Evolutionary conservation across 2,888 invertebrate genomes (phyloP).

Genomic region (Amphipyra berbera): DNA sequence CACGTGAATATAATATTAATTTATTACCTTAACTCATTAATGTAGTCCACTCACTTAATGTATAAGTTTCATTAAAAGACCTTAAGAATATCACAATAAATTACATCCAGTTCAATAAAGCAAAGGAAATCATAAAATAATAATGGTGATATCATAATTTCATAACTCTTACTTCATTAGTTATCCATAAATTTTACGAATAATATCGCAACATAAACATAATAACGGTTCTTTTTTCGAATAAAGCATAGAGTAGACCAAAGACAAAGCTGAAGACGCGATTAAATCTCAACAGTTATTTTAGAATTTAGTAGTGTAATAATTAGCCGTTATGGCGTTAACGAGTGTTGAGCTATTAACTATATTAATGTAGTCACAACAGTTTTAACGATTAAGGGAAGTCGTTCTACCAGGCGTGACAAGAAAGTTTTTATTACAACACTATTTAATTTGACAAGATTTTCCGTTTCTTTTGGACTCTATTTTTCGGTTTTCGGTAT

Average conservation of each 20-base stretch:
- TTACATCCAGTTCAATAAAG: slow-evolving; percentile 37
- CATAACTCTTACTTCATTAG: slow-evolving; percentile 52
- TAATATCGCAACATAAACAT: slow-evolving; percentile 22
- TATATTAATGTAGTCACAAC: slow-evolving; percentile 70
- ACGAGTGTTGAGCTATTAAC: slow-evolving; percentile 75
- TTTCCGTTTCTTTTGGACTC: slow-evolving; percentile 56
- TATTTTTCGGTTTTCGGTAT: slow-evolving; percentile 51
- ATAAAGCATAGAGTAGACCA: slow-evolving; percentile 32
- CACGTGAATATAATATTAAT: background rate
- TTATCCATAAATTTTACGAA: slow-evolving; percentile 42
- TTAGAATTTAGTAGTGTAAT: slow-evolving; percentile 72
- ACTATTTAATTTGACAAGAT: slow-evolving; percentile 56
- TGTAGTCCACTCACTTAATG: slow-evolving; percentile 4
- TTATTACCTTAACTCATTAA: background rate
- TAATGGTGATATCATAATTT: slow-evolving; percentile 42
- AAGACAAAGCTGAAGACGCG: slow-evolving; percentile 57
- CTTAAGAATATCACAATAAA: slow-evolving; percentile 21
- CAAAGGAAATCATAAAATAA: slow-evolving; percentile 48
- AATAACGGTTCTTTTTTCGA: slow-evolving; percentile 23
- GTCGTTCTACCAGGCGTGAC: slow-evolving; percentile 72
- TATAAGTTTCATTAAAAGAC: slow-evolving; percentile 17
- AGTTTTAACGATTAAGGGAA: slow-evolving; percentile 77
- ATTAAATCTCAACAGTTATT: slow-evolving; percentile 70
- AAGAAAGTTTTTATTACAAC: slow-evolving; percentile 60
- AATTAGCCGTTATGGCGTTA: slow-evolving; percentile 72